Percentiles rank a stretch among this genome's conserved stretches.
phyloP scores from a whole-genome alignment of 2,797 vertebrate species.

The Macropodus opercularis region DNA sequence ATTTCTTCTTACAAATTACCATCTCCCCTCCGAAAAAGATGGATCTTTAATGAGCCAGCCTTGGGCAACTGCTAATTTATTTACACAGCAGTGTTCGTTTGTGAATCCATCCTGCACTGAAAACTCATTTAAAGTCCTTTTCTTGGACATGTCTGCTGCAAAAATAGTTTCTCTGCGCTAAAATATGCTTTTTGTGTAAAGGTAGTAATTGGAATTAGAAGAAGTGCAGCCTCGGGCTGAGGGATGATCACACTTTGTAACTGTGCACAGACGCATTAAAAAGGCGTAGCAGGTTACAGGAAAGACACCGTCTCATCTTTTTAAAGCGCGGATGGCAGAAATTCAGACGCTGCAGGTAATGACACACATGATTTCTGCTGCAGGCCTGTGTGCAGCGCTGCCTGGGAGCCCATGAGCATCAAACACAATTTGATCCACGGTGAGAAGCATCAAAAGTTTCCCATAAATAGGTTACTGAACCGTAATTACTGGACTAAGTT shows the following conservation, averaged over 20 bases:
- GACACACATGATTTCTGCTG: constrained; percentile 61
- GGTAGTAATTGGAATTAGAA: constrained; percentile 57
- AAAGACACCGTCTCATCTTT: too few relatives aligned
- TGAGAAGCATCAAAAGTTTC: constrained; percentile 45
- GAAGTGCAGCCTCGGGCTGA: constrained; percentile 49
- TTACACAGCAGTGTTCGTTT: constrained; percentile 42
- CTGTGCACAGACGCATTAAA: constrained; percentile 53
- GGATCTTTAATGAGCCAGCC: constrained; percentile 34
- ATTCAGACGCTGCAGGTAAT: constrained; percentile 57
- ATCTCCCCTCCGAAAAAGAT: constrained; percentile 9
- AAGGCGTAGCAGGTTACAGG: constrained; percentile 29
- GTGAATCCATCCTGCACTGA: constrained; percentile 43
- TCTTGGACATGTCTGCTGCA: constrained; percentile 33
- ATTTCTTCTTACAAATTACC: constrained; percentile 35
- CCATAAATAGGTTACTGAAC: constrained; percentile 51
- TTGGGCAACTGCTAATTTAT: constrained; percentile 50
- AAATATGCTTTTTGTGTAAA: constrained; percentile 40
- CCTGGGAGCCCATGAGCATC: constrained; percentile 67
- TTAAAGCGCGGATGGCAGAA: constrained; percentile 56
- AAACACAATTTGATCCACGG: constrained; percentile 65
- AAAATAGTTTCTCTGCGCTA: constrained; percentile 41
- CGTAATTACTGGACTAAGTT: constrained; percentile 49
- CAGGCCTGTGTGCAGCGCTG: constrained; percentile 36
- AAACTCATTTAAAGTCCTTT: constrained; percentile 38
- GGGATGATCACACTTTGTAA: constrained; percentile 50